phyloP scores from a whole-genome alignment of 2,113 vertebrate species.

The Piprites chloris region DNA sequence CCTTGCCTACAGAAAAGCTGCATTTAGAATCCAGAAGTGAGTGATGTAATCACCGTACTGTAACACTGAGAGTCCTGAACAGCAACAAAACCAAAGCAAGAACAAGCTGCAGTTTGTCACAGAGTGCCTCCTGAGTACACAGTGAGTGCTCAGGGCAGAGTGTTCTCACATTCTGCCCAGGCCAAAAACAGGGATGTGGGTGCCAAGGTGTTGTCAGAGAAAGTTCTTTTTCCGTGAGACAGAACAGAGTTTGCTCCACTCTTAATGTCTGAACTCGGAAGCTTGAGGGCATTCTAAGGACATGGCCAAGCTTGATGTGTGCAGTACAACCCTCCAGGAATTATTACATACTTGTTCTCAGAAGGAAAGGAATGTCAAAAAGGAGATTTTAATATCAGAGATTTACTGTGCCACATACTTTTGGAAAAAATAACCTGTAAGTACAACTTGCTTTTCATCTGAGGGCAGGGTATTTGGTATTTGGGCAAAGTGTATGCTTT shows the following conservation, averaged over 20 bases:
- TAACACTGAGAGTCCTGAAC: not conserved
- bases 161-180: not conserved
- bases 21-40: not conserved
- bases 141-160: not conserved
- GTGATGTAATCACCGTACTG: not conserved
- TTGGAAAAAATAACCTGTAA: not conserved
- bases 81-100: not conserved
- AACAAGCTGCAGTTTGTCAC: not conserved
- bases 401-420: not conserved
- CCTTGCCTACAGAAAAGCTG: not conserved
- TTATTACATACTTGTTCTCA: not conserved
- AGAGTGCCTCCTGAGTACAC: not conserved
- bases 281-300: not conserved
- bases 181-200: not conserved
- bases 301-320: not conserved
- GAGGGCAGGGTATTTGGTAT: not conserved
- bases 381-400: not conserved
- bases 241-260: not conserved
- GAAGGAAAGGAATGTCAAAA: not conserved
- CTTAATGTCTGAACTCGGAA: not conserved
- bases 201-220: not conserved
- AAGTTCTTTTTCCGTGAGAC: not conserved
- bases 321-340: not conserved
- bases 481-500: too few relatives aligned
- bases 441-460: not conserved